Conservation (phyloP, 2,113 vertebrate genomes). For the Thomomys bottae region DNA sequence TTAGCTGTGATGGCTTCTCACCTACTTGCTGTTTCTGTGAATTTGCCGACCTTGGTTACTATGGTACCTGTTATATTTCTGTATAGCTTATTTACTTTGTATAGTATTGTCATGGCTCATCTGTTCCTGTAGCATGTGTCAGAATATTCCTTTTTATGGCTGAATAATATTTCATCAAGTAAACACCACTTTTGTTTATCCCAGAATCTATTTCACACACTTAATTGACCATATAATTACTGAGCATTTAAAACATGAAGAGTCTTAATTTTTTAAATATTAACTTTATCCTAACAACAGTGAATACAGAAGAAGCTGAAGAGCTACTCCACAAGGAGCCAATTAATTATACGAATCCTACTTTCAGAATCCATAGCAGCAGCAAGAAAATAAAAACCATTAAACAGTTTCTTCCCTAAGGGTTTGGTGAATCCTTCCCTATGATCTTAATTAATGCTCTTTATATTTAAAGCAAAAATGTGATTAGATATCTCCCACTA, state of each 20-base stretch:
- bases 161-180: constrained; percentile 28
- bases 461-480: constrained; percentile 31
- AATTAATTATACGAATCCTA: constrained; percentile 48
- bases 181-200: not conserved
- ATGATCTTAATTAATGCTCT: constrained; percentile 59
- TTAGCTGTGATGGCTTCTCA: not conserved
- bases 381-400: constrained; percentile 59
- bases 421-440: not conserved
- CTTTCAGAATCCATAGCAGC: constrained; percentile 23
- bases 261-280: constrained; percentile 2
- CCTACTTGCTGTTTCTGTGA: not conserved
- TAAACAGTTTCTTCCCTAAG: constrained; percentile 43
- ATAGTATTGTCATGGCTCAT: not conserved
- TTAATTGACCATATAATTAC: constrained; percentile 23
- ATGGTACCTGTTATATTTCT: not conserved
- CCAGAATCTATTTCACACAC: not conserved
- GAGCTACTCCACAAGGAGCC: constrained; percentile 10
- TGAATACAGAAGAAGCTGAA: not conserved
- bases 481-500: not conserved
- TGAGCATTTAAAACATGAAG: not conserved
- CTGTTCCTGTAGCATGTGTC: not conserved
- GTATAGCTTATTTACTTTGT: not conserved
- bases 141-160: not conserved
- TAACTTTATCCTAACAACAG: not conserved
- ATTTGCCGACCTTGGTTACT: not conserved